Evolutionary conservation across 1,140 invertebrate species (phyloP).

Genomic region (Teleogryllus occipitalis): DNA sequence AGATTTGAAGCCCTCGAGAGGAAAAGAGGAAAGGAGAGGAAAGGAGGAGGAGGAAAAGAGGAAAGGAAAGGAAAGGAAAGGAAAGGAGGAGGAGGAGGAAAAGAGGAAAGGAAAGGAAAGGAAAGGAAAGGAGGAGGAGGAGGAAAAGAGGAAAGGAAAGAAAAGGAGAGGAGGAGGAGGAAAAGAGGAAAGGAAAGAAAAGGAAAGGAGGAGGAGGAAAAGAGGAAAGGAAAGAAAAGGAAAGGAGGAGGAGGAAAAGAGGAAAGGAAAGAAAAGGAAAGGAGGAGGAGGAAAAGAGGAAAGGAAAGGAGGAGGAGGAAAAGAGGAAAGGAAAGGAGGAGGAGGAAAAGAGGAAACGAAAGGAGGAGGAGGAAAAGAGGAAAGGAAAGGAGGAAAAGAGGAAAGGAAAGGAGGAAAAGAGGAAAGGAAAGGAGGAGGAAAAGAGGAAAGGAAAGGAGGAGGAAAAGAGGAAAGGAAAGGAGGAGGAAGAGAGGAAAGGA

Average conservation of each 20-base stretch:
- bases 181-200: background rate
- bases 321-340: background rate
- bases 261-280: background rate
- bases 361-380: background rate
- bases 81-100: background rate
- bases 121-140: background rate
- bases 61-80: no score
- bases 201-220: background rate
- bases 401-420: background rate
- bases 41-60: no score
- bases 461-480: background rate
- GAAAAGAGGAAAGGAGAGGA: background rate
- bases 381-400: background rate
- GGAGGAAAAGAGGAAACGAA: background rate
- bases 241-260: background rate
- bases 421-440: background rate
- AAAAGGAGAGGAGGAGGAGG: background rate
- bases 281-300: background rate
- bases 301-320: background rate
- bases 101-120: background rate
- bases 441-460: slow-evolving; percentile 2
- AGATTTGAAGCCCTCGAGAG: background rate
- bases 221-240: background rate
- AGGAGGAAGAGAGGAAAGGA: background rate
- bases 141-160: background rate